Percentiles rank a stretch among this genome's conserved stretches.
phyloP scores from a whole-genome alignment of 92 coral and sea anemone genomes.

The Plumapathes pennacea region DNA sequence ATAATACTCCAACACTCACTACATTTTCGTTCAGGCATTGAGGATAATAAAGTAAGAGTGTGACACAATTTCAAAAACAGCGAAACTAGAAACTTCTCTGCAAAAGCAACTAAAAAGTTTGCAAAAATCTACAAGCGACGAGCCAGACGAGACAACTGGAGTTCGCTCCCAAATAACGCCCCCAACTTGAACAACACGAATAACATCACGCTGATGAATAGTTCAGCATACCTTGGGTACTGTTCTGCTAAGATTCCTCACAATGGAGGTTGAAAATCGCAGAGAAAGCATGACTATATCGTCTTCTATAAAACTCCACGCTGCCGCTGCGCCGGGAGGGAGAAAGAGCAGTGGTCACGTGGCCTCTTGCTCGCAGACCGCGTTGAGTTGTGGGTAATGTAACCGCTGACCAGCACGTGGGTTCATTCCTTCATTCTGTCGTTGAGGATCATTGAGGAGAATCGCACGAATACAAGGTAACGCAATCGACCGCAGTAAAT shows the following conservation, averaged over 20 bases:
- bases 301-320: conserved; percentile 22
- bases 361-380: not conserved
- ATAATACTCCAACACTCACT: too few relatives aligned
- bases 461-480: too few relatives aligned
- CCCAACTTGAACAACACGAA: too few relatives aligned
- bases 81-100: not conserved
- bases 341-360: conserved; percentile 49
- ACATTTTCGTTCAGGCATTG: too few relatives aligned
- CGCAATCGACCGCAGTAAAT: too few relatives aligned
- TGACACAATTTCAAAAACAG: not conserved
- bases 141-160: not conserved
- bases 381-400: conserved; percentile 31
- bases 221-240: conserved; percentile 73
- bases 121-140: too few relatives aligned
- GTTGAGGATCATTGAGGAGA: too few relatives aligned
- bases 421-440: too few relatives aligned
- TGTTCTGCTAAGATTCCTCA: conserved; percentile 75
- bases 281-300: conserved; percentile 85
- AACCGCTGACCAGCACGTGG: too few relatives aligned
- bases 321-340: conserved; percentile 46
- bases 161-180: not conserved
- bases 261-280: conserved; percentile 78
- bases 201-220: not conserved
- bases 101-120: not conserved
- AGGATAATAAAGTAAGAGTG: too few relatives aligned